Evolutionary conservation across 2,797 vertebrate genomes (phyloP).

Genomic region (Cryptoprocta ferox): DNA sequence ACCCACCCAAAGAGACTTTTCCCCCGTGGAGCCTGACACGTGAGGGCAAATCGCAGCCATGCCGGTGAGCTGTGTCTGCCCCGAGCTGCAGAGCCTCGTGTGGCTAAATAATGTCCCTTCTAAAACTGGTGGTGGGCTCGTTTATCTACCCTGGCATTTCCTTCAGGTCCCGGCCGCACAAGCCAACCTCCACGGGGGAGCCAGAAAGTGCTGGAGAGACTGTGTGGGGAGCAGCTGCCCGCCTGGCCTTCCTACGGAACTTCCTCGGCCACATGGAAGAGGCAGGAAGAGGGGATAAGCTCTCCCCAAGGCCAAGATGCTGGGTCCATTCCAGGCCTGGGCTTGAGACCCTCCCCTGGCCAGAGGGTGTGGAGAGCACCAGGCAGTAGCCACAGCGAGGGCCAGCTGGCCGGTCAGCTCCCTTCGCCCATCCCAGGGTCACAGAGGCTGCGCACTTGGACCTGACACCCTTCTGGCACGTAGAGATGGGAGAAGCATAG

Average conservation of each 20-base stretch:
- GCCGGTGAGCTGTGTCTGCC: background rate
- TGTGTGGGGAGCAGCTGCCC: background rate
- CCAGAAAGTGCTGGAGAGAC: background rate
- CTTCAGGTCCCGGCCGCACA: background rate
- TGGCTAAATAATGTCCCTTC: background rate
- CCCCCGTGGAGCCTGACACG: background rate
- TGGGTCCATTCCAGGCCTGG: background rate
- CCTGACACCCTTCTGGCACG: background rate
- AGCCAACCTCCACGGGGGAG: background rate
- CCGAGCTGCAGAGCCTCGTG: background rate
- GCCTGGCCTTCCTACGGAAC: background rate
- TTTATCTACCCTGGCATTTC: too few species aligned
- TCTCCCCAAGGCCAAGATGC: background rate
- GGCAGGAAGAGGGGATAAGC: background rate
- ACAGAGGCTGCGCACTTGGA: background rate
- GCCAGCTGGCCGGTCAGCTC: background rate
- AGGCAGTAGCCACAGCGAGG: background rate
- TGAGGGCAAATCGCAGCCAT: background rate
- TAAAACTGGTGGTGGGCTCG: background rate
- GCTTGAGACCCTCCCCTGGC: background rate
- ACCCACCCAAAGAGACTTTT: background rate
- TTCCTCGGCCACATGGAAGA: background rate
- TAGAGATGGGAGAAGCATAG: background rate
- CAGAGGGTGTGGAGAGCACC: background rate
- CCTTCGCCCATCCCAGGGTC: background rate